These are phyloP conservation scores for Podabrus alpinus DNA, from an alignment of 2,888 invertebrate genomes.

Conservation along the genomic window DNA sequence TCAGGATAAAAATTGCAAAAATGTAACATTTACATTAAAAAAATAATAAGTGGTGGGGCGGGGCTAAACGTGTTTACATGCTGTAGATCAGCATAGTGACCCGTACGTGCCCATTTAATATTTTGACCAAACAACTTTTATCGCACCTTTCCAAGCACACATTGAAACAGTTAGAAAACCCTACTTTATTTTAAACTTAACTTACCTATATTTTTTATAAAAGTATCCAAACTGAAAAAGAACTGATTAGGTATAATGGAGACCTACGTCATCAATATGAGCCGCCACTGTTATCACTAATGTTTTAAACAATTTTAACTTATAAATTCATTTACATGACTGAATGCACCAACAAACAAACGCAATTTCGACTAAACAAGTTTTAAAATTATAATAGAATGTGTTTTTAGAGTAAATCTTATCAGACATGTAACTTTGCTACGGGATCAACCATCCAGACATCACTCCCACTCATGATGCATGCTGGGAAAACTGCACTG, in stretches of 20 bases:
- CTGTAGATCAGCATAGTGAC: constrained; percentile 13
- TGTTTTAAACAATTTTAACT: constrained; percentile 13
- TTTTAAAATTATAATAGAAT: constrained; percentile 22
- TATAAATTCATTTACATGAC: constrained; percentile 37
- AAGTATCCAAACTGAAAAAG: constrained; percentile 46
- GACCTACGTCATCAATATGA: constrained; percentile 54
- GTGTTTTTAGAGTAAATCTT: constrained; percentile 21
- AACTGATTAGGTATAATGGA: constrained; percentile 55
- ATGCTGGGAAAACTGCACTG: constrained; percentile 48
- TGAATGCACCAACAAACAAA: constrained; percentile 31
- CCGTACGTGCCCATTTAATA: constrained; percentile 14
- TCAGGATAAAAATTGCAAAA: constrained; percentile 35
- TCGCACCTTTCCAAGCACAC: constrained; percentile 13
- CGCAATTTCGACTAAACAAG: constrained; percentile 12
- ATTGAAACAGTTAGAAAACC: constrained; percentile 5
- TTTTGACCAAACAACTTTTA: not conserved
- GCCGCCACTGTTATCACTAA: constrained; percentile 43
- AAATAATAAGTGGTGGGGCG: constrained; percentile 51
- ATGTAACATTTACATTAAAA: constrained; percentile 42
- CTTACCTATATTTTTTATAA: constrained; percentile 49
- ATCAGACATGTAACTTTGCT: constrained; percentile 42
- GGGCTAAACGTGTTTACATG: constrained; percentile 56
- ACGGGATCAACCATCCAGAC: constrained; percentile 46
- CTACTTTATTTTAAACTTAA: constrained; percentile 20
- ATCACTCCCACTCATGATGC: constrained; percentile 56